These are phyloP conservation scores for Dicrostonyx torquatus DNA, from an alignment of 2,797 vertebrate genomes.

Conservation along the genomic window DNA sequence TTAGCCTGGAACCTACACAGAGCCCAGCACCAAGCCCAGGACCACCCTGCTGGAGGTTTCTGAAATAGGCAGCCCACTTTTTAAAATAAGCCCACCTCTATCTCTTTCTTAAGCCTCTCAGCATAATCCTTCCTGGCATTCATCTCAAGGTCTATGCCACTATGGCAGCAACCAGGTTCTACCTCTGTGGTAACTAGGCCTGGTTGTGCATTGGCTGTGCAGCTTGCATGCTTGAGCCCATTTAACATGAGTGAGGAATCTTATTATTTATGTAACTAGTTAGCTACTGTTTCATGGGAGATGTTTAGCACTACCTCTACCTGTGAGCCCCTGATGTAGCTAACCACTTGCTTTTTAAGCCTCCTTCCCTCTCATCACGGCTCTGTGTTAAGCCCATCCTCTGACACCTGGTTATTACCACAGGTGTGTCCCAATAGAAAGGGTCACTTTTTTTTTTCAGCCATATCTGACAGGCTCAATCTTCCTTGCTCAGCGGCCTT, in stretches of 20 bases:
- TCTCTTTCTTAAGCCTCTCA: background rate
- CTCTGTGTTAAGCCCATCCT: background rate
- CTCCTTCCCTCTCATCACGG: background rate
- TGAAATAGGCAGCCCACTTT: background rate
- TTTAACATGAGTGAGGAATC: background rate
- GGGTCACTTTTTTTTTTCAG: background rate
- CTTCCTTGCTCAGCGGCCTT: background rate
- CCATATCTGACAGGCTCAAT: background rate
- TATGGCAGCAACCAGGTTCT: background rate
- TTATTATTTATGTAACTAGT: background rate
- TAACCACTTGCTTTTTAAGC: background rate
- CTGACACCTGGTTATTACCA: background rate
- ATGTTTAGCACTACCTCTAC: background rate
- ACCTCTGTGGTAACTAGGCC: background rate
- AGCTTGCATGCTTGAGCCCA: background rate
- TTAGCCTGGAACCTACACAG: background rate
- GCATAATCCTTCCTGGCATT: background rate
- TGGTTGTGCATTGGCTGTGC: background rate
- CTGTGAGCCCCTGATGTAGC: background rate
- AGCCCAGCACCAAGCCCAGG: background rate
- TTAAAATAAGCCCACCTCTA: background rate
- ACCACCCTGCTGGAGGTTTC: background rate
- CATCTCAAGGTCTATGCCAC: background rate
- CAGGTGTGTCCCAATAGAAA: background rate
- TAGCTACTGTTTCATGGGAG: background rate